Percentiles rank a stretch among this genome's conserved stretches.
phyloP scores from a whole-genome alignment of 2,888 invertebrate species.

The Selenia dentaria region DNA sequence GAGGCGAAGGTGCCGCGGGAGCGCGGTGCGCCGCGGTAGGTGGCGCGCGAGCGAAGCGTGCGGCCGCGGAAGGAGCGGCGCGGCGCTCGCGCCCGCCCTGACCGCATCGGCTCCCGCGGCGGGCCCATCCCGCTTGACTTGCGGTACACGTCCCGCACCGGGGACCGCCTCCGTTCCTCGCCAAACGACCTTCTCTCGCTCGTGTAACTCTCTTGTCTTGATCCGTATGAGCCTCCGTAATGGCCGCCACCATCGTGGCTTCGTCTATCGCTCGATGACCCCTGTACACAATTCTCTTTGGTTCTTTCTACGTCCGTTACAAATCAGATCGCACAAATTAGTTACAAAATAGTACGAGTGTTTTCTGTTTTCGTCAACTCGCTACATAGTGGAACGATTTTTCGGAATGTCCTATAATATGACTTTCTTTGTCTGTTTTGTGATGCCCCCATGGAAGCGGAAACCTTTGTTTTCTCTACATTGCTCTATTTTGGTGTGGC shows the following conservation, averaged over 20 bases:
- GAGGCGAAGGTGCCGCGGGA: slow-evolving; percentile 75
- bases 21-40: slow-evolving; percentile 75
- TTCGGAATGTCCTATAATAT: slow-evolving; percentile 8
- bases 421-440: slow-evolving; percentile 5
- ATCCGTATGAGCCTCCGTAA: slow-evolving; percentile 80
- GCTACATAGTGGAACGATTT: slow-evolving; percentile 1
- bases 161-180: slow-evolving; percentile 83
- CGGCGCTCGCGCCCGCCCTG: slow-evolving; percentile 77
- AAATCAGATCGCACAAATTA: slow-evolving; percentile 24
- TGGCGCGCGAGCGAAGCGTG: slow-evolving; percentile 80
- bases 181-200: slow-evolving; percentile 78
- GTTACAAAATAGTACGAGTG: slow-evolving; percentile 15
- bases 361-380: slow-evolving; percentile 13
- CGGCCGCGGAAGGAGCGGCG: slow-evolving; percentile 82
- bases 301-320: slow-evolving; percentile 63
- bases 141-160: slow-evolving; percentile 77
- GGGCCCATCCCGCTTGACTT: slow-evolving; percentile 78
- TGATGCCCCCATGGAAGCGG: slow-evolving; percentile 4
- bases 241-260: slow-evolving; percentile 84
- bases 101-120: slow-evolving; percentile 69
- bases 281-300: slow-evolving; percentile 81
- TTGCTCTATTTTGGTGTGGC: slow-evolving; percentile 5
- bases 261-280: slow-evolving; percentile 82
- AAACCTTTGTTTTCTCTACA: background rate
- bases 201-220: slow-evolving; percentile 84